Evolutionary conservation across 2,888 invertebrate genomes (phyloP).

Genomic region (Epiblema foenella): DNA sequence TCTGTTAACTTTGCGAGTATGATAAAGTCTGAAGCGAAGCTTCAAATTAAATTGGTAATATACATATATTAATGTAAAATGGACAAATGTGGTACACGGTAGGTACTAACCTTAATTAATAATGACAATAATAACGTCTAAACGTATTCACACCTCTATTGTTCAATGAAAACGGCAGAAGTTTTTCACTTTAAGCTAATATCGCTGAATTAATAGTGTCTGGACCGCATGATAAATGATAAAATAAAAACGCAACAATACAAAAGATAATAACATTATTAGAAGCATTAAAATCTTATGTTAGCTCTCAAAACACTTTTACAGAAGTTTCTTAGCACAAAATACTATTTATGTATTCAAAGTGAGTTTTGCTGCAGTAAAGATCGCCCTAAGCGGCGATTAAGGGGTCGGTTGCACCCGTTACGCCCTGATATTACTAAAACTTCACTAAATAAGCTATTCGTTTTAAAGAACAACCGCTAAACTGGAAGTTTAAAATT

Average conservation of each 20-base stretch:
- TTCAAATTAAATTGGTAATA: no score
- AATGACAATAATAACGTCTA: no score
- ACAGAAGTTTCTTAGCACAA: neutral
- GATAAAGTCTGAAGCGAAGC: no score
- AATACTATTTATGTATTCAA: constrained; percentile 2
- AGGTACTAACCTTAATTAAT: no score
- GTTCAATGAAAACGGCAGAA: no score
- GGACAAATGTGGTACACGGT: no score
- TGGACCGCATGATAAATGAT: neutral
- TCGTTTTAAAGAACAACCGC: constrained; percentile 2
- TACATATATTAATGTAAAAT: no score
- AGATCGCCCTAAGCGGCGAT: constrained; percentile 18
- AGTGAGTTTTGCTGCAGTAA: constrained; percentile 6
- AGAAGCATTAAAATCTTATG: neutral
- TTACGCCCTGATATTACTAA: constrained; percentile 13
- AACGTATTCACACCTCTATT: no score
- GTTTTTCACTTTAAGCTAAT: no score
- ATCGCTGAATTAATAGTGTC: neutral
- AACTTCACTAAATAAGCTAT: constrained; percentile 27
- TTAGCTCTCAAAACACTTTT: neutral
- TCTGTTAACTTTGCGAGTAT: no score
- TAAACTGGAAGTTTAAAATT: constrained; percentile 8
- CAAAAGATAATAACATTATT: neutral
- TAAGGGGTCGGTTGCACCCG: neutral
- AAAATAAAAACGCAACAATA: neutral